phyloP scores from a whole-genome alignment of 2,113 vertebrate species.

The Drymodes brunneopygia region DNA sequence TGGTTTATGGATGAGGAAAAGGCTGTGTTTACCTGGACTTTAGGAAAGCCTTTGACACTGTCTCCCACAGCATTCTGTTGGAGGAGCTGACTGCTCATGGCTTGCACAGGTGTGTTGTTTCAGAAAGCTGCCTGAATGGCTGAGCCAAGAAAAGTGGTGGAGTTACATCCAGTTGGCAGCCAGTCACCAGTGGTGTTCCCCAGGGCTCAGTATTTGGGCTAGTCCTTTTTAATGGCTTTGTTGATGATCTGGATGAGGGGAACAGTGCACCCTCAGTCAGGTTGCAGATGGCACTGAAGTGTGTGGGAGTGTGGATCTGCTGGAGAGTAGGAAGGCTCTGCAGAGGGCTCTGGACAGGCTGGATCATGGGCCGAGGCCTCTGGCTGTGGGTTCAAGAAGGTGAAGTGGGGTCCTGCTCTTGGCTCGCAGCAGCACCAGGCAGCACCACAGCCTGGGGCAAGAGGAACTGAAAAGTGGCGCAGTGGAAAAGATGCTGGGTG shows the following conservation, averaged over 20 bases:
- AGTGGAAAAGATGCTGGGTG: neutral
- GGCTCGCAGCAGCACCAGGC: neutral
- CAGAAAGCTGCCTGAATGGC: neutral
- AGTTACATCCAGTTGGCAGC: neutral
- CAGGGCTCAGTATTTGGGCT: neutral
- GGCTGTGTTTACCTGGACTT: neutral
- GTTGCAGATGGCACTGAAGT: neutral
- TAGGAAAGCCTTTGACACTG: neutral
- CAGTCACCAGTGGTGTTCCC: neutral
- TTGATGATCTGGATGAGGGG: neutral
- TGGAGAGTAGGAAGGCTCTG: neutral
- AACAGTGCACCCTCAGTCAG: neutral
- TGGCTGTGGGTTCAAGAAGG: neutral
- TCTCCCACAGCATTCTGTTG: neutral
- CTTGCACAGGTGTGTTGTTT: neutral
- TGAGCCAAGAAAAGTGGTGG: neutral
- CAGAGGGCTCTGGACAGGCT: neutral
- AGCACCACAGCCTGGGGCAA: neutral
- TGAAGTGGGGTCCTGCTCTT: neutral
- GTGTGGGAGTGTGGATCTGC: neutral
- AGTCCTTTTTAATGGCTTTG: neutral
- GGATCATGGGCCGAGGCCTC: rapidly evolving
- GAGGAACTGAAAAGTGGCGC: neutral
- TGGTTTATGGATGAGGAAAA: neutral
- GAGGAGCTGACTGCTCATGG: neutral